These are phyloP conservation scores for Alosa alosa DNA, from an alignment of 2,113 vertebrate species.

Conservation along the genomic window DNA sequence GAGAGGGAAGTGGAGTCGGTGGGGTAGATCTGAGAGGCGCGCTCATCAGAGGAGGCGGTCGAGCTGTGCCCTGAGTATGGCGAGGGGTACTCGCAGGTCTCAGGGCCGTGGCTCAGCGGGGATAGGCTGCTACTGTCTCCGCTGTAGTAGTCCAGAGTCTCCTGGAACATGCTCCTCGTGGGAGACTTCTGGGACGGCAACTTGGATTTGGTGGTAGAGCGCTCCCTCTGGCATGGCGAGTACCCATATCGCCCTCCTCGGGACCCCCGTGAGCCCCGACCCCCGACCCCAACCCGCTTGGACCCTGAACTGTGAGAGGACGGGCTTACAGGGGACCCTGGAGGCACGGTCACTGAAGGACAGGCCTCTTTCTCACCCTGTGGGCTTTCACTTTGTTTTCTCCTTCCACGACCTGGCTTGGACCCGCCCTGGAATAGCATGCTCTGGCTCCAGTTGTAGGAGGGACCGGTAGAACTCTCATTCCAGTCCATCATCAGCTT, in stretches of 20 bases:
- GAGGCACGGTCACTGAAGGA: slow-evolving; percentile 73
- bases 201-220: slow-evolving; percentile 76
- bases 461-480: slow-evolving; percentile 87
- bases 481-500: slow-evolving; percentile 99
- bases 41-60: slow-evolving; percentile 91
- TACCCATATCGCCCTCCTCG: slow-evolving; percentile 77
- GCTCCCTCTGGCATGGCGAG: slow-evolving; percentile 87
- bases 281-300: slow-evolving; percentile 82
- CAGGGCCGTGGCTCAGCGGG: slow-evolving; percentile 85
- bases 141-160: slow-evolving; percentile 95
- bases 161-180: slow-evolving; percentile 77
- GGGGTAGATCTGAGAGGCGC: slow-evolving; percentile 88
- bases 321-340: slow-evolving; percentile 84
- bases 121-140: slow-evolving; percentile 95
- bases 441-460: slow-evolving; percentile 98
- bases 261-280: slow-evolving; percentile 83
- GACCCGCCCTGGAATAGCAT: slow-evolving; percentile 93
- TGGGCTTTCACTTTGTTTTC: slow-evolving; percentile 86
- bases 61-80: slow-evolving; percentile 95
- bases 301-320: slow-evolving; percentile 79
- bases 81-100: slow-evolving; percentile 92
- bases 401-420: slow-evolving; percentile 88
- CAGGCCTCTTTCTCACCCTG: slow-evolving; percentile 80
- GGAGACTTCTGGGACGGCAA: slow-evolving; percentile 66
- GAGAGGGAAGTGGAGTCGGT: slow-evolving; percentile 84